Conservation (phyloP, 1,140 invertebrate genomes). For the Chironomus striatipennis region DNA sequence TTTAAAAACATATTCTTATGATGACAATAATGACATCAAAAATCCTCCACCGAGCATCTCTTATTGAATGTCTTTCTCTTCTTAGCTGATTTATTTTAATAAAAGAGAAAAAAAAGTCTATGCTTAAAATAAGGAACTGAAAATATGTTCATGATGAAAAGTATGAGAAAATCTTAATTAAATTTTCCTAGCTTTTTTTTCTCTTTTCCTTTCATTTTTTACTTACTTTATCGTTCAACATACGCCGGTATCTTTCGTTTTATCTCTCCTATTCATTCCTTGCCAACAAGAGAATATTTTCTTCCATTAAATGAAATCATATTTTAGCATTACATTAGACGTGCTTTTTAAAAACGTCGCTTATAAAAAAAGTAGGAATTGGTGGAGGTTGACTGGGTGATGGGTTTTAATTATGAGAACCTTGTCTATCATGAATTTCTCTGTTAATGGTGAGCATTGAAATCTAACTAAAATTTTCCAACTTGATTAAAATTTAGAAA, state of each 20-base stretch:
- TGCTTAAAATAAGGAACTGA: not conserved
- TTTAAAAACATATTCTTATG: not conserved
- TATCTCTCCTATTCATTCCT: not conserved
- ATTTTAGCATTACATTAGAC: conserved; percentile 14
- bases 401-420: too few relatives aligned
- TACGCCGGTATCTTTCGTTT: not conserved
- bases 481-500: too few relatives aligned
- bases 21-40: not conserved
- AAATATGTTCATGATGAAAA: not conserved
- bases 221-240: not conserved
- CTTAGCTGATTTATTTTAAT: not conserved
- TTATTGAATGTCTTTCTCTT: not conserved
- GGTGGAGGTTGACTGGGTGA: not conserved
- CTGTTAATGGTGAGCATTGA: too few relatives aligned
- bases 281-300: not conserved
- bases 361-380: not conserved
- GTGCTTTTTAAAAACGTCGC: conserved; percentile 12
- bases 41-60: not conserved
- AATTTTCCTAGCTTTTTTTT: conserved; percentile 3
- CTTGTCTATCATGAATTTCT: too few relatives aligned
- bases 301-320: conserved; percentile 14
- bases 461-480: too few relatives aligned
- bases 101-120: not conserved
- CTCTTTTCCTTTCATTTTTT: not conserved
- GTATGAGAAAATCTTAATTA: conserved; percentile 2